Percentiles rank a stretch among this genome's conserved stretches.
phyloP scores from a whole-genome alignment of 1,140 invertebrate genomes.

The Sminthurinus signatus region DNA sequence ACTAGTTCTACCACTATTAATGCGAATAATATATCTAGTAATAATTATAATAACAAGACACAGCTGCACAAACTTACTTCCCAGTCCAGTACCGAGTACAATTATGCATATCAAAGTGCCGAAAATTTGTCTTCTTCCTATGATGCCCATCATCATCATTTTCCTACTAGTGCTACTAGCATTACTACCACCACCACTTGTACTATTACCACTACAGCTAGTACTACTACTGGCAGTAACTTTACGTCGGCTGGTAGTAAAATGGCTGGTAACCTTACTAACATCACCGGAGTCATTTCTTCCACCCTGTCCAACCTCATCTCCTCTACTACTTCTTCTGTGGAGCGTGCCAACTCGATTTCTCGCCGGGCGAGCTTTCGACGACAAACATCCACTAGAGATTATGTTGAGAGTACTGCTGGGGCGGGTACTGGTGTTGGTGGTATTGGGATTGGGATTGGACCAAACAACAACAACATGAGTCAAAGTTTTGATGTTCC shows the following conservation, averaged over 20 bases:
- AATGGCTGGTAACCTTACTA: too few relatives aligned
- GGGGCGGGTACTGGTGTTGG: too few relatives aligned
- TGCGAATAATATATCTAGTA: too few relatives aligned
- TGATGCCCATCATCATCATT: not conserved
- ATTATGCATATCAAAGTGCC: constrained; percentile 42
- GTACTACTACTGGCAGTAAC: too few relatives aligned
- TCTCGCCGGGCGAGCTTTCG: constrained; percentile 36
- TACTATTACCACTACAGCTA: not conserved
- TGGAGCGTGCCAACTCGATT: constrained; percentile 31
- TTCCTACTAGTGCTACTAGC: too few relatives aligned
- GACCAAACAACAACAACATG: not conserved
- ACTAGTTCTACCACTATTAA: too few relatives aligned
- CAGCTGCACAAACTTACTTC: constrained; percentile 18
- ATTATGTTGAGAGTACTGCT: too few relatives aligned
- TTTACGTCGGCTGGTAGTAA: too few relatives aligned
- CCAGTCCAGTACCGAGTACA: constrained; percentile 39
- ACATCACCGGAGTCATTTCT: too few relatives aligned
- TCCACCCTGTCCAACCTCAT: too few relatives aligned
- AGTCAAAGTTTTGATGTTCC: constrained; percentile 5
- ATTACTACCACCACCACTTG: not conserved
- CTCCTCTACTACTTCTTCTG: not conserved
- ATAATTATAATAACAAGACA: not conserved
- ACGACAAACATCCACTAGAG: constrained; percentile 38
- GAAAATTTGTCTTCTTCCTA: constrained; percentile 34
- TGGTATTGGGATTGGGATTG: constrained; percentile 8